Conservation (phyloP, 2,797 vertebrate species). For the Pagetopsis macropterus region DNA sequence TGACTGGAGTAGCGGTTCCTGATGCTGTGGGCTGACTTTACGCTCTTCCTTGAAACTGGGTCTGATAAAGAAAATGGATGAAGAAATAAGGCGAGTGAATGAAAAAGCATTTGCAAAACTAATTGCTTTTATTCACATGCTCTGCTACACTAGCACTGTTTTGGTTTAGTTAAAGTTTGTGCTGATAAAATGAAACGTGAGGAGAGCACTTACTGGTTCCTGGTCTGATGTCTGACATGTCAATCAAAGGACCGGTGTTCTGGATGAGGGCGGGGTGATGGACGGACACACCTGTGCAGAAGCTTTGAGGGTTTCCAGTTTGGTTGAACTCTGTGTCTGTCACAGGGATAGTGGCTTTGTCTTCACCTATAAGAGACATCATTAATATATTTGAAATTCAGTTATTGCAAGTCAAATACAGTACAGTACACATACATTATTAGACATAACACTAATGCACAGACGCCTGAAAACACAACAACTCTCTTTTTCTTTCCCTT, state of each 20-base stretch:
- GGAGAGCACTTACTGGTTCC: slow-evolving; percentile 91
- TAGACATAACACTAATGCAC: neutral
- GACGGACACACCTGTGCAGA: slow-evolving; percentile 96
- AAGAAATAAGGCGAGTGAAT: slow-evolving; percentile 7
- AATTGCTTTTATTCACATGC: neutral
- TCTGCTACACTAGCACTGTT: neutral
- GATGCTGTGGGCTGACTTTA: slow-evolving; percentile 96
- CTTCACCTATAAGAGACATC: slow-evolving; percentile 85
- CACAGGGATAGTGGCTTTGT: slow-evolving; percentile 97
- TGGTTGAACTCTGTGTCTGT: slow-evolving; percentile 98
- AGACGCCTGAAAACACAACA: slow-evolving; percentile 19
- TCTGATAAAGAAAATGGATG: slow-evolving; percentile 77
- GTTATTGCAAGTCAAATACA: neutral
- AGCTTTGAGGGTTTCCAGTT: slow-evolving; percentile 97
- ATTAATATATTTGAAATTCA: neutral
- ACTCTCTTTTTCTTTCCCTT: slow-evolving; percentile 73
- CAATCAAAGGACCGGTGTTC: slow-evolving; percentile 97
- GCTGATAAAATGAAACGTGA: slow-evolving; percentile 17
- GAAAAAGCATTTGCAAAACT: slow-evolving; percentile 13
- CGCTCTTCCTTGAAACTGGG: slow-evolving; percentile 95
- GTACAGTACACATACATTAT: neutral
- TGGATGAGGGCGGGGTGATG: slow-evolving; percentile 98
- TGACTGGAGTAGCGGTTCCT: slow-evolving; percentile 98
- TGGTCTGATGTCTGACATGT: slow-evolving; percentile 99
- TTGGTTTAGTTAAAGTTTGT: neutral